Evolutionary conservation across 2,888 invertebrate species (phyloP), one percentile per base, ranked within the genome.

Genomic region (Drosophila nigritarsus): DNA sequence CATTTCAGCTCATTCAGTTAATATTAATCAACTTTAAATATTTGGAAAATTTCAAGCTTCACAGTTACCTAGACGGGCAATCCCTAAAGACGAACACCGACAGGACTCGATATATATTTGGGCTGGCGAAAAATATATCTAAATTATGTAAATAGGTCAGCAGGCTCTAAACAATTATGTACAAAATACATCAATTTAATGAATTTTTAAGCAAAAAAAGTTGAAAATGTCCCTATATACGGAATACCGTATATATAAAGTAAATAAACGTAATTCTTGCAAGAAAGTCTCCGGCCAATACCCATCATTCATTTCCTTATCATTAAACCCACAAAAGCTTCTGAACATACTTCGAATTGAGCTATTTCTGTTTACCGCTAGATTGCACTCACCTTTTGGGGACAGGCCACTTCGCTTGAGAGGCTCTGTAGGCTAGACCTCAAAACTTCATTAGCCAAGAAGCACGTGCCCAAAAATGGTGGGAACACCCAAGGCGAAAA

Each of bases 361-460:
- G 78, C 79, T 65, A 79, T 79, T 78, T 79, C 51, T 75, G 79
- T 78, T 78, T 79, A 73, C 79, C 79, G 61, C 79, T 79, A 75
- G 78, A 78, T 79, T 78, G 78, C 75, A 73, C 75, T 68, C 79
- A 79, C 78, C 78, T 78, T 75, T 60, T 49, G 49, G 51, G 64
- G 59, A 66, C 62, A 49, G 58, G 65, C 74, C 59, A 20, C 34
- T 40, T 11, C 56, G 32, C 9, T n/a, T 20, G n/a, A 45, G 40
- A 51, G 45, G 29, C 58, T 34, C 50, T 40, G 20, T 68, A 45
- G 73, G 70, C 69, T 73, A 63, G 69, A 71, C 88, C 84, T 79
- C 77, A 80, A 83, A 88, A 88, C 88, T 88, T 88, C 83, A 85
- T 85, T 85, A 85, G 83, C 86, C 89, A 82, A 83, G 88, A 76